These are phyloP conservation scores for Hipposideros larvatus DNA, from an alignment of 2,797 vertebrate species.

Conservation along the genomic window DNA sequence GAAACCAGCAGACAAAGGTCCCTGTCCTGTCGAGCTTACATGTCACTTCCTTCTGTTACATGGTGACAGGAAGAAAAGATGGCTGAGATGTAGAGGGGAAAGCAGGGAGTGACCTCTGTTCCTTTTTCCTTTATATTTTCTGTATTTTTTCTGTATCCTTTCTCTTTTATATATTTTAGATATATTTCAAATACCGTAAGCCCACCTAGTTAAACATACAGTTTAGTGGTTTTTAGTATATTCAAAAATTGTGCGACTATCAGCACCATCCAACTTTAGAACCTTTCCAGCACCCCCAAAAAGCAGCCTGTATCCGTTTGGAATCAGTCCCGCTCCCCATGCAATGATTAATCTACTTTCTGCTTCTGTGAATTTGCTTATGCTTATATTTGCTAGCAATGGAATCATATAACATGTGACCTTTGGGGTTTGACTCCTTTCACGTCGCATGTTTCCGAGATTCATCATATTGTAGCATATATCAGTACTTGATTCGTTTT, in stretches of 20 bases:
- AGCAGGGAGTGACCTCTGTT: background rate
- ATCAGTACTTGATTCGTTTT: background rate
- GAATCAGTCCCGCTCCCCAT: background rate
- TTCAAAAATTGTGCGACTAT: background rate
- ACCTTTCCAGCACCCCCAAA: background rate
- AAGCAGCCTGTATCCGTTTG: background rate
- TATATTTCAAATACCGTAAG: background rate
- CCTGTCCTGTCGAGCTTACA: background rate
- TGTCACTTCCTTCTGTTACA: accelerated
- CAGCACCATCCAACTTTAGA: background rate
- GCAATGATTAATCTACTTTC: background rate
- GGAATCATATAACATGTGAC: background rate
- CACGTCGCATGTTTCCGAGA: background rate
- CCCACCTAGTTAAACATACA: background rate
- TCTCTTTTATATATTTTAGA: background rate
- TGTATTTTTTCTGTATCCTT: background rate
- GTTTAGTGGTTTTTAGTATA: background rate
- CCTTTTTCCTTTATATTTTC: background rate
- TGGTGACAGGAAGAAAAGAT: background rate
- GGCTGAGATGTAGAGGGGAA: background rate
- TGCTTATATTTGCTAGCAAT: background rate
- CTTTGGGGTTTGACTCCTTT: background rate
- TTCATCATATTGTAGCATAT: background rate
- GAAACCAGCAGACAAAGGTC: background rate
- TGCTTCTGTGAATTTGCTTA: background rate